phyloP scores from a whole-genome alignment of 1,140 invertebrate species.

The Drosophila gunungcola region DNA sequence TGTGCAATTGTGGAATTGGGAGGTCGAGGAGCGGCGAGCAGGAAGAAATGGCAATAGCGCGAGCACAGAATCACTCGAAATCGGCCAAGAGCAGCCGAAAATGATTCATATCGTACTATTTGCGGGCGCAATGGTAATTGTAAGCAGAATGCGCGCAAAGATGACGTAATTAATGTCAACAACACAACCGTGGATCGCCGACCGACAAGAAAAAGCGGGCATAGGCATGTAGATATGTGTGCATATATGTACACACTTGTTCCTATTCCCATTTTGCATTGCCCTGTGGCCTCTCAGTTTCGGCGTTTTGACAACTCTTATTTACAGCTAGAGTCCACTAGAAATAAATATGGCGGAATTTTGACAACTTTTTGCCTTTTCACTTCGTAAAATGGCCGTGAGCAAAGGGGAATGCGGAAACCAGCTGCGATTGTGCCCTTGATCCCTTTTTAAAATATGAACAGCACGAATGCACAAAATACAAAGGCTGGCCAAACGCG shows the following conservation, averaged over 20 bases:
- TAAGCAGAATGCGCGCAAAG: conserved; percentile 64
- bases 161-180: conserved; percentile 78
- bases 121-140: conserved; percentile 56
- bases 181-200: conserved; percentile 61
- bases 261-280: conserved; percentile 21
- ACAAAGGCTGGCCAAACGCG: conserved; percentile 26
- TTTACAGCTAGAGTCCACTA: conserved; percentile 70
- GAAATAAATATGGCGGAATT: conserved; percentile 79
- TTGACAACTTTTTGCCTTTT: conserved; percentile 66
- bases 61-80: conserved; percentile 23
- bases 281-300: conserved; percentile 39
- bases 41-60: conserved; percentile 55
- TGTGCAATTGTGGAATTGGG: conserved; percentile 19
- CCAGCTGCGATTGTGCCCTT: conserved; percentile 48
- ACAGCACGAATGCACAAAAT: background rate
- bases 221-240: conserved; percentile 13
- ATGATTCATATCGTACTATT: conserved; percentile 71
- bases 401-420: conserved; percentile 9
- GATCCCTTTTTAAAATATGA: conserved; percentile 49
- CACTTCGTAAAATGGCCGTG: conserved; percentile 67
- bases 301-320: conserved; percentile 65
- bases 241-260: too few relatives aligned
- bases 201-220: conserved; percentile 51
- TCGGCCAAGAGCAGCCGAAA: conserved; percentile 68
- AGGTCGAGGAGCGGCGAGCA: conserved; percentile 17